Percentiles rank a stretch among this genome's conserved stretches.
Evolutionary conservation across 1,140 invertebrate genomes (phyloP).

Genomic region (Mizuhopecten yessoensis): DNA sequence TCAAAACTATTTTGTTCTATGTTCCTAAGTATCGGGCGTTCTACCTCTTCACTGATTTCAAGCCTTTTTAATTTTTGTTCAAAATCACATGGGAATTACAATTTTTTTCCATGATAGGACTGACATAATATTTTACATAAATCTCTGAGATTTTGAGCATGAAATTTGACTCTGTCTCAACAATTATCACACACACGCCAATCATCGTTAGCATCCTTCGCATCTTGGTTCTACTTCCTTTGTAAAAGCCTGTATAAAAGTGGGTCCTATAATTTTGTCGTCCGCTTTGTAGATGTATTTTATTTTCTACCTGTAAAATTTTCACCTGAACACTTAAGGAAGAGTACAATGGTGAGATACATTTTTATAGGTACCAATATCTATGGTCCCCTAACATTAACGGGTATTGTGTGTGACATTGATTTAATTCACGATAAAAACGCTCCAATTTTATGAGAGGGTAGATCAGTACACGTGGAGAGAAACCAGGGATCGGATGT

Average conservation of each 20-base stretch:
- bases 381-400: constrained; percentile 7
- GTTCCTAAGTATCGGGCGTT: background rate
- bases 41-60: background rate
- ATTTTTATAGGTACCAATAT: constrained; percentile 25
- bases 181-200: background rate
- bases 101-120: too few relatives aligned
- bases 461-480: background rate
- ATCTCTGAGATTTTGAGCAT: background rate
- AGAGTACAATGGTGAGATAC: constrained; percentile 7
- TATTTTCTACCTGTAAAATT: constrained; percentile 29
- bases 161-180: background rate
- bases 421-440: constrained; percentile 21
- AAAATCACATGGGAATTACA: background rate
- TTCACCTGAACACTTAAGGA: background rate
- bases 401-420: constrained; percentile 13
- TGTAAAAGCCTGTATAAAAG: background rate
- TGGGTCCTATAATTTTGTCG: background rate
- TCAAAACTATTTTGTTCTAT: constrained; percentile 4
- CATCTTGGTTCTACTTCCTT: background rate
- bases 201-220: background rate
- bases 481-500: background rate
- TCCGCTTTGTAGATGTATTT: constrained; percentile 27
- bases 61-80: background rate
- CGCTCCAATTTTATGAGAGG: background rate
- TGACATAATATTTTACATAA: background rate